A percentile compares a stretch with the other conserved stretches of the same genome.
These are phyloP conservation scores for Nephotettix cincticeps DNA, from an alignment of 1,140 invertebrate species.

Conservation along the genomic window DNA sequence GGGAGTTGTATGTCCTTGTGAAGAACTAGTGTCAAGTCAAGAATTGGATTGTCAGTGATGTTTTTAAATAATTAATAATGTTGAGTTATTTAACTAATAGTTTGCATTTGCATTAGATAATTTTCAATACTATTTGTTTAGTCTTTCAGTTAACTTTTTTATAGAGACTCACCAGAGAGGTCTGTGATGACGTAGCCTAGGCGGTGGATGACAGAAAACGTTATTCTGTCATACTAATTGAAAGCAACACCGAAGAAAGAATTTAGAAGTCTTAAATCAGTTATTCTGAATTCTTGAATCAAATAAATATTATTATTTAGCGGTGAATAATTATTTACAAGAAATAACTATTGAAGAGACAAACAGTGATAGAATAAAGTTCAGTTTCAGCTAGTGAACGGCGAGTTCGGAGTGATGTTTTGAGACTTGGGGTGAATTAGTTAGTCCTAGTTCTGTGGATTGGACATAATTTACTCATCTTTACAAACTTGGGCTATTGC, in stretches of 20 bases:
- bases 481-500: too few relatives aligned
- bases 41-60: not conserved
- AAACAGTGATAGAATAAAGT: not conserved
- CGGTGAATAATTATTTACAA: not conserved
- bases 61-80: not conserved
- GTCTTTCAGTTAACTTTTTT: not conserved
- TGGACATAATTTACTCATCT: too few relatives aligned
- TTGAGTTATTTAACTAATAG: not conserved
- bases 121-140: not conserved
- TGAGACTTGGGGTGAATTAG: too few relatives aligned
- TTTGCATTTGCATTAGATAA: not conserved
- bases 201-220: not conserved
- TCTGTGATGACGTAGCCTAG: conserved; percentile 8
- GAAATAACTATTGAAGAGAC: not conserved
- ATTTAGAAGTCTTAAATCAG: not conserved
- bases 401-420: not conserved
- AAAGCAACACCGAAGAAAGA: not conserved
- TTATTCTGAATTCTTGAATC: not conserved
- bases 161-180: not conserved
- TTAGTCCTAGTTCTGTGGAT: too few relatives aligned
- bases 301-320: not conserved
- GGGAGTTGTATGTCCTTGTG: conserved; percentile 11
- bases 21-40: not conserved
- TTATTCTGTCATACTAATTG: not conserved
- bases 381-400: not conserved